Evolutionary conservation across 1,140 invertebrate genomes (phyloP).

Genomic region (Pseudomyrmex dendroicus): DNA sequence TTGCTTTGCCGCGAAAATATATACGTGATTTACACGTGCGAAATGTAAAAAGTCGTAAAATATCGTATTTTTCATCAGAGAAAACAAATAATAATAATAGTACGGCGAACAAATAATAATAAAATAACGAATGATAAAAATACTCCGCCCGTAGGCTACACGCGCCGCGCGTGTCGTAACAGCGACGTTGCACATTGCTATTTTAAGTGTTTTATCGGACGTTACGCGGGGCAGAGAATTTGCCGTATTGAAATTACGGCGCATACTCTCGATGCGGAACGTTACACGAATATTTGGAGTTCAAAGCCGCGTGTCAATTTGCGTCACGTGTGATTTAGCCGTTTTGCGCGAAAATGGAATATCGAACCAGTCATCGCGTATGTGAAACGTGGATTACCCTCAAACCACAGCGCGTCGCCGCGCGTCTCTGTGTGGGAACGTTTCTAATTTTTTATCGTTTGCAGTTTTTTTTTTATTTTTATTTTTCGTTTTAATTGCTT

Average conservation of each 20-base stretch:
- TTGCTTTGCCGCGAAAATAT: no score
- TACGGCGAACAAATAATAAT: not conserved
- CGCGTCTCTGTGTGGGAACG: constrained; percentile 16
- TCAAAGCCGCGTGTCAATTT: constrained; percentile 64
- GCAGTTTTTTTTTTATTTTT: not conserved
- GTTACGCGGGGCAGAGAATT: constrained; percentile 2
- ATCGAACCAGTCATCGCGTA: constrained; percentile 48
- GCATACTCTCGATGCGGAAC: constrained; percentile 35
- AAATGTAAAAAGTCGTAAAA: no score
- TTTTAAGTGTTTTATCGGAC: constrained; percentile 10
- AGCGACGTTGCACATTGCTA: not conserved
- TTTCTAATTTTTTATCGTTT: not conserved
- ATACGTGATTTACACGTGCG: no score
- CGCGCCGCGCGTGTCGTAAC: not conserved
- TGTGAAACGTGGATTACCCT: constrained; percentile 46
- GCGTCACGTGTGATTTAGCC: constrained; percentile 68
- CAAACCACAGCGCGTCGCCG: constrained; percentile 3
- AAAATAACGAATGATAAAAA: not conserved
- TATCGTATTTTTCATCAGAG: no score
- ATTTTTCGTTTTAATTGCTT: constrained; percentile 6
- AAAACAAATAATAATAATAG: no score
- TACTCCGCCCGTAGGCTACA: not conserved
- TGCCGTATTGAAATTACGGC: constrained; percentile 49
- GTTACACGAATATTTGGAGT: constrained; percentile 23
- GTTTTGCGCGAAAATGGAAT: constrained; percentile 64